phyloP scores from a whole-genome alignment of 2,113 vertebrate species.

The Barbus barbus region DNA sequence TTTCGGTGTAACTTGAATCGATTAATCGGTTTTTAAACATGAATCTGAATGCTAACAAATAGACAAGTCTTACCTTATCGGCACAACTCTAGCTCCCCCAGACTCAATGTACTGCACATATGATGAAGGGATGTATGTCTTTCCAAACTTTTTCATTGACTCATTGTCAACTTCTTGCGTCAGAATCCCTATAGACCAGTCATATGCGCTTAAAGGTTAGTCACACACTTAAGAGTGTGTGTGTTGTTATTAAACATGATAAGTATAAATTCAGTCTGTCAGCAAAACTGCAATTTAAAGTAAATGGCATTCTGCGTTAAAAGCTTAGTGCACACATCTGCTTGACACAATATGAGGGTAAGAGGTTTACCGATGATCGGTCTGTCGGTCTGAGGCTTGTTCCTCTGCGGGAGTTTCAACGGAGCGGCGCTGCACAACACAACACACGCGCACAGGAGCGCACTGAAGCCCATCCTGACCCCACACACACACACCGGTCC shows the following conservation, averaged over 20 bases:
- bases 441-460: neutral
- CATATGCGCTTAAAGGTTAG: neutral
- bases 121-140: slow-evolving; percentile 75
- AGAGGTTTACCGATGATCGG: slow-evolving; percentile 35
- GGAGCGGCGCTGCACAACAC: neutral
- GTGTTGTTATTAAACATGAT: neutral
- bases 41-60: neutral
- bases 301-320: neutral
- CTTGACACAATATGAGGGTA: neutral
- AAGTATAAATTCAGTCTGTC: neutral
- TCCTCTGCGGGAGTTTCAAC: neutral
- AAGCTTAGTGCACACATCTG: neutral
- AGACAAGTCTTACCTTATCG: slow-evolving; percentile 69
- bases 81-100: slow-evolving; percentile 77
- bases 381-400: slow-evolving; percentile 6
- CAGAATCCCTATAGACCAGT: slow-evolving; percentile 71
- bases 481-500: neutral
- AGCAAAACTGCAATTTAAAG: too few species aligned
- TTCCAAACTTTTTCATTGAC: slow-evolving; percentile 70
- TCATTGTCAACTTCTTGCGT: slow-evolving; percentile 72
- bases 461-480: neutral
- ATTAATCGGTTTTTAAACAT: neutral
- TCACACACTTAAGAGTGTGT: too few species aligned
- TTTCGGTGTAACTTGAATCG: neutral
- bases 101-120: slow-evolving; percentile 82